Evolutionary conservation across 2,888 invertebrate species (phyloP), one percentile per base, ranked within the genome.

Genomic region (Fragum sueziense): DNA sequence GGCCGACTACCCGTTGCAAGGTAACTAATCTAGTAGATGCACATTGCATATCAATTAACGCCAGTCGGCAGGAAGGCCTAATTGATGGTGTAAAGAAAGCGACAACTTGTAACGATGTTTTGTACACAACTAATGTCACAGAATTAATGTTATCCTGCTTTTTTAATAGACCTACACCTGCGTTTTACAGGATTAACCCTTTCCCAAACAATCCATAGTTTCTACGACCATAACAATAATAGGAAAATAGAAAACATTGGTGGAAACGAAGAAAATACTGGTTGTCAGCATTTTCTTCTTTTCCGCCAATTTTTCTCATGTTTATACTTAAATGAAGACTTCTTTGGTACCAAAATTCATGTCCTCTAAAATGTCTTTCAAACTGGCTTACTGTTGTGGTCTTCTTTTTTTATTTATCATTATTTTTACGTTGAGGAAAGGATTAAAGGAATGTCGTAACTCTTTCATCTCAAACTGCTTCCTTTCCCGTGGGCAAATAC

Each of bases 111-210:
- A 25, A 57, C 57, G 29, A 57, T 57, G 27, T 57, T 57, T 57
- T 57, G 29, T 29, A 57, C 29, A 57, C 27, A 57, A 14, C 57
- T 57, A 57, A 57, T 57, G 57, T 57, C 27, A 57, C 57, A 57
- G 57, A 57, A 57, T 57, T 57, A 57, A 57, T 57, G 29, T 29
- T 47, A 29, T 57, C 57, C 57, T 57, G 27, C 20, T 27, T 27
- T n/a, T n/a, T 29, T 57, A 57, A 57, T 57, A 29, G 27, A 57
- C 27, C 27, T 29, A 57, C 57, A 57, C 57, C 57, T 57, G 57
- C 29, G 25, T 27, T 25, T 57, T 27, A 47, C 17, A 6, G 47
- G n/a, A 47, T 20, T 47, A n/a, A n/a, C n/a, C n/a, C n/a, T n/a
- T n/a, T n/a, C n/a, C n/a, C n/a, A n/a, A n/a, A n/a, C n/a, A n/a